Evolutionary conservation across 2,888 invertebrate species (phyloP).

Genomic region (Athripsodes cinereus): DNA sequence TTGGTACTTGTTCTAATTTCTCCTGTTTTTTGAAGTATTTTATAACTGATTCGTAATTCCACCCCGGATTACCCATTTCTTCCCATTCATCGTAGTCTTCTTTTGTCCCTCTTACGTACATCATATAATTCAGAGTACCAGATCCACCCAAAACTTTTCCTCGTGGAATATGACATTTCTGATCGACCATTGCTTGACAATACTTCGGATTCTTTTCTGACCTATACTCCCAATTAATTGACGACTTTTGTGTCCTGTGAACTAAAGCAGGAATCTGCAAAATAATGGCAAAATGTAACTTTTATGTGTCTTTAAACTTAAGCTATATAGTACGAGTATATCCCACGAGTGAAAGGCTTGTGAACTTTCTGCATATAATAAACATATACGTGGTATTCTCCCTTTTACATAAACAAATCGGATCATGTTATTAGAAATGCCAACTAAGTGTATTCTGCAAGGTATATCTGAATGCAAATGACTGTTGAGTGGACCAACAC

Average conservation of each 20-base stretch:
- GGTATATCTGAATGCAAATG: too few species aligned
- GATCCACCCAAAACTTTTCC: slow-evolving; percentile 61
- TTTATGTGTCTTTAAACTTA: neutral
- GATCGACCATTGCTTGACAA: slow-evolving; percentile 39
- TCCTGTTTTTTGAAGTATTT: slow-evolving; percentile 49
- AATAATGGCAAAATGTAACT: neutral
- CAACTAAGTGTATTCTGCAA: too few species aligned
- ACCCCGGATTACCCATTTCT: slow-evolving; percentile 44
- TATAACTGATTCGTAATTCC: slow-evolving; percentile 48
- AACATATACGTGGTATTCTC: too few species aligned
- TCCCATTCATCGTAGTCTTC: slow-evolving; percentile 53
- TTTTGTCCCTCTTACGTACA: slow-evolving; percentile 52
- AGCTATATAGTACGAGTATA: too few species aligned
- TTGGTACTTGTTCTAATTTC: slow-evolving; percentile 33
- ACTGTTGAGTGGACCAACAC: too few species aligned
- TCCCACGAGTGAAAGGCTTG: too few species aligned
- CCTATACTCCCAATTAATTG: slow-evolving; percentile 51
- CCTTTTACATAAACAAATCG: too few species aligned
- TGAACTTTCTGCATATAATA: too few species aligned
- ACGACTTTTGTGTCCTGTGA: slow-evolving; percentile 34
- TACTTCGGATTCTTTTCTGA: slow-evolving; percentile 40
- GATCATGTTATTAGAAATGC: too few species aligned
- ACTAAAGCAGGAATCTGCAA: slow-evolving; percentile 38
- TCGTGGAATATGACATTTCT: slow-evolving; percentile 52
- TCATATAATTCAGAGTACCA: slow-evolving; percentile 56